Percentiles rank a stretch among this genome's conserved stretches.
Evolutionary conservation across 2,113 vertebrate genomes (phyloP).

Genomic region (Prionailurus viverrinus): DNA sequence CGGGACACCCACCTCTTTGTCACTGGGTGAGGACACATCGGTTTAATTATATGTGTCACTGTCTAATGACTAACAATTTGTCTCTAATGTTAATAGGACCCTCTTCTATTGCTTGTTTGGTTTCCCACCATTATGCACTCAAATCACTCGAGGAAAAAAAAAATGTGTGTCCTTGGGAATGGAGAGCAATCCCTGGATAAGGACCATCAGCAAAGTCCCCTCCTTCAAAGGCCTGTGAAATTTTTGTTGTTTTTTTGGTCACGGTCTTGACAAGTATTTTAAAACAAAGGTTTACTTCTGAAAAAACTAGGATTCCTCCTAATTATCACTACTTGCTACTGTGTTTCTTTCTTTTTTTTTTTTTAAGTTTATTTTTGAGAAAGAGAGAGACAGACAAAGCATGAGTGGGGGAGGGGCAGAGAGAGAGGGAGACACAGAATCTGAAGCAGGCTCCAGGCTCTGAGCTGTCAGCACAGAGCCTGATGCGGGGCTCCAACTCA

Average conservation of each 20-base stretch:
- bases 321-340: not conserved
- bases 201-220: not conserved
- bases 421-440: too few relatives aligned
- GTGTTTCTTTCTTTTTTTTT: not conserved
- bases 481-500: too few relatives aligned
- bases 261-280: not conserved
- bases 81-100: conserved; percentile 9
- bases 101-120: not conserved
- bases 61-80: not conserved
- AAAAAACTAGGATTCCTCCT: not conserved
- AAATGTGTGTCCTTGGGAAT: not conserved
- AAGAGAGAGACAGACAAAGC: too few relatives aligned
- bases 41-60: conserved; percentile 25
- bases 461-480: too few relatives aligned
- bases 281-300: not conserved
- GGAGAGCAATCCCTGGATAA: not conserved
- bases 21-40: not conserved
- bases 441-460: too few relatives aligned
- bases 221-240: not conserved
- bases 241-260: not conserved
- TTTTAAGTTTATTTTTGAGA: not conserved
- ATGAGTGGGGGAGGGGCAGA: too few relatives aligned
- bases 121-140: conserved; percentile 26
- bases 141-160: not conserved
- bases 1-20: not conserved